A percentile compares a stretch with the other conserved stretches of the same genome.
Conservation (phyloP, 2,888 invertebrate species). For the Augochlorella aurata region DNA sequence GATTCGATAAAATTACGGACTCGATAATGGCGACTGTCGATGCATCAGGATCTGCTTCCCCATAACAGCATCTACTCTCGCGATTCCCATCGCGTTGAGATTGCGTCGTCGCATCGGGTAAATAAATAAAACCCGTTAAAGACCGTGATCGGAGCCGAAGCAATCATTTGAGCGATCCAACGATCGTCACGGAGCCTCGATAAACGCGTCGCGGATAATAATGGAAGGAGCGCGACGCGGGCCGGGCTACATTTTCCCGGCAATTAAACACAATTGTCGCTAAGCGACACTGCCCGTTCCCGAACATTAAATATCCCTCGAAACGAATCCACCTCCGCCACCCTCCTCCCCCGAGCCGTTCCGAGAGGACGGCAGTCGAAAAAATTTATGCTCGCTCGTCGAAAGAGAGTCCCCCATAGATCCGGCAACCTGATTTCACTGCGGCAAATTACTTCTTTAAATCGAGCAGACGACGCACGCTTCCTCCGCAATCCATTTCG, state of each 20-base stretch:
- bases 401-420: conserved; percentile 15
- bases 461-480: conserved; percentile 47
- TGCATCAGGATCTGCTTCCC: neutral
- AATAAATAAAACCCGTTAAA: neutral
- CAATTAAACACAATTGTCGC: conserved; percentile 63
- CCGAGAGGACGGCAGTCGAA: conserved; percentile 22
- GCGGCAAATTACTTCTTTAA: conserved; percentile 49
- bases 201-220: conserved; percentile 7
- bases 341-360: too few species aligned
- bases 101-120: neutral
- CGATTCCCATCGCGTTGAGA: neutral
- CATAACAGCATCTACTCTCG: neutral
- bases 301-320: conserved; percentile 54
- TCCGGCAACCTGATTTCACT: conserved; percentile 36
- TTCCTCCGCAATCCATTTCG: conserved; percentile 43
- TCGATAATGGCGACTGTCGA: neutral
- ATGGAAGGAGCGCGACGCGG: neutral
- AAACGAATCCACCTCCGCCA: conserved; percentile 18
- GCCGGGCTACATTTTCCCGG: conserved; percentile 44
- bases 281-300: conserved; percentile 49
- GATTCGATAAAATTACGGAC: neutral
- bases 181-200: conserved; percentile 2
- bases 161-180: neutral
- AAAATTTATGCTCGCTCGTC: conserved; percentile 50
- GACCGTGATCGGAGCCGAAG: neutral